Evolutionary conservation across 92 coral and sea anemone species (phyloP), one percentile per base, ranked within the genome.

Genomic region (Phenganax subtilis): DNA sequence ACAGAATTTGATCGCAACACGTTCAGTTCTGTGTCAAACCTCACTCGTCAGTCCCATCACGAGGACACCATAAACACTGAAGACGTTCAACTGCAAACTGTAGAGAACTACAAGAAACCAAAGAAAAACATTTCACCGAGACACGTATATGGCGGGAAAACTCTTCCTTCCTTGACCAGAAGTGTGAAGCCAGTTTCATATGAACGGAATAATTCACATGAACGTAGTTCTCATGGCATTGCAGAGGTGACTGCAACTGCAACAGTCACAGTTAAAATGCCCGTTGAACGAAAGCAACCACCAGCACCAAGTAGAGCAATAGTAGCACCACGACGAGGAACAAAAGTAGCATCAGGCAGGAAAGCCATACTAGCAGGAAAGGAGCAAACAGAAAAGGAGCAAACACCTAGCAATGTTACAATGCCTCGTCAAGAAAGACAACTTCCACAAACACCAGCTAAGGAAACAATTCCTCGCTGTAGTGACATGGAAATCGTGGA

Each of bases 21-120:
- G 6, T 79, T 74, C 61, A 79, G 83, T 29, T 79, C 83, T 10
- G 74, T 79, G 31, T 63, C 83, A n/a, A 79, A 79, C 61, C 55
- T 64, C 53, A 79, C 83, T n/a, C 9, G 9, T 64, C 61, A 79
- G 7, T 28, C 53, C 4, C 67, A 14, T 3, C 54, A 47, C 8
- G 74, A 79, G 17, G 55, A 69, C 54, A 62, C 59, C 10, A 79
- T 68, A n/a, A 74, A 65, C 15, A 65, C 74, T 4, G 83, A 79
- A 6, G 83, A 79, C 14, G 83, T 79, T 9, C 58, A 79, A 3
- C 62, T 79, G 3, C 72, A 79, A 79, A 79, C 68, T 62, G 8
- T 63, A 25, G 51, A 79, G 51, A 47, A 51, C 51, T 15, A n/a
- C 65, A 47, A 14, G 16, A 79, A 62, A 54, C 12, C 72, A 30